phyloP scores from a whole-genome alignment of 23 tunicate genomes.

The Diplosoma virens region DNA sequence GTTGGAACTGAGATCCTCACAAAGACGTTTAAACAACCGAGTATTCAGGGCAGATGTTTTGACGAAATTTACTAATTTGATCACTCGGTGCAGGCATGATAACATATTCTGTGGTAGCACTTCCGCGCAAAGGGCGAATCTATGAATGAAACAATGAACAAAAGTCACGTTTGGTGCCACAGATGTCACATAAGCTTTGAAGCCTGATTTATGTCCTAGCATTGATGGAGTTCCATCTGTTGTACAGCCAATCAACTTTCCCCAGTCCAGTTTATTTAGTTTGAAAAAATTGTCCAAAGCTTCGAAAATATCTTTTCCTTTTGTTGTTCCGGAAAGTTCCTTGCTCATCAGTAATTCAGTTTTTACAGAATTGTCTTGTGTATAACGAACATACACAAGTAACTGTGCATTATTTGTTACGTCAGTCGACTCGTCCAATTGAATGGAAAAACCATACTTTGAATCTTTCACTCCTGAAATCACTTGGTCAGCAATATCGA shows the following conservation, averaged over 20 bases:
- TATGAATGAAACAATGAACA: slow-evolving; percentile 53
- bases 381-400: slow-evolving; percentile 47
- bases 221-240: slow-evolving; percentile 54
- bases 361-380: slow-evolving; percentile 45
- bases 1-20: slow-evolving; percentile 49
- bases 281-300: slow-evolving; percentile 44
- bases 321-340: slow-evolving; percentile 41
- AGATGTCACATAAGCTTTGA: slow-evolving; percentile 60
- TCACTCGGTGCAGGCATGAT: slow-evolving; percentile 48
- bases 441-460: slow-evolving; percentile 33
- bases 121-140: slow-evolving; percentile 56
- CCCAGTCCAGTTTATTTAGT: slow-evolving; percentile 69
- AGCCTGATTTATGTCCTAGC: slow-evolving; percentile 59
- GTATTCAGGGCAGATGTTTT: slow-evolving; percentile 42
- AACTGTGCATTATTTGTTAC: slow-evolving; percentile 27
- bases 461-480: slow-evolving; percentile 37
- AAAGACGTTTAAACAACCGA: slow-evolving; percentile 36
- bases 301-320: slow-evolving; percentile 29
- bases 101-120: slow-evolving; percentile 50
- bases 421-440: slow-evolving; percentile 43
- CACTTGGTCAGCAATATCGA: slow-evolving; percentile 40
- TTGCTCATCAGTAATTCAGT: slow-evolving; percentile 45
- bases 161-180: slow-evolving; percentile 49
- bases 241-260: slow-evolving; percentile 40
- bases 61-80: slow-evolving; percentile 53